Percentiles rank a stretch among this genome's conserved stretches.
Conservation (phyloP, 2,888 invertebrate genomes). For the Papilio demoleus region DNA sequence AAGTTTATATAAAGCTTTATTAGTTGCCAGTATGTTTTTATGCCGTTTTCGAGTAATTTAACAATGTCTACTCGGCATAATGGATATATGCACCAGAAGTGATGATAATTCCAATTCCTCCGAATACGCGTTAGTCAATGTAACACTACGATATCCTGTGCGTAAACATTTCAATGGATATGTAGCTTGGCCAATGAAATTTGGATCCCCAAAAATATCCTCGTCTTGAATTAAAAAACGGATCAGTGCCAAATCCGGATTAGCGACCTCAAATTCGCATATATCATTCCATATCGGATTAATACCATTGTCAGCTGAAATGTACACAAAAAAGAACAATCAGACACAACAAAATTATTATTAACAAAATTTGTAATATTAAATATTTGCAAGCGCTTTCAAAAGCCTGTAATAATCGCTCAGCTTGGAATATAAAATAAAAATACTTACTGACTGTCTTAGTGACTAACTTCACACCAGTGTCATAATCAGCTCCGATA, state of each 20-base stretch:
- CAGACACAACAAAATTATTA: neutral
- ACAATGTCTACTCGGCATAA: constrained; percentile 46
- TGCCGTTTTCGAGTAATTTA: neutral
- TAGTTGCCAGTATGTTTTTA: neutral
- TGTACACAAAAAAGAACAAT: constrained; percentile 7
- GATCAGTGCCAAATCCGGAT: constrained; percentile 92
- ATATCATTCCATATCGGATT: constrained; percentile 96
- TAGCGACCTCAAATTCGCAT: constrained; percentile 91
- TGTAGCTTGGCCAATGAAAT: constrained; percentile 98
- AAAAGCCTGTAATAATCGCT: neutral
- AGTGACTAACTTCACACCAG: constrained; percentile 91
- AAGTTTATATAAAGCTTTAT: neutral
- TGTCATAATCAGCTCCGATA: constrained; percentile 93
- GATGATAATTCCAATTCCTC: constrained; percentile 97
- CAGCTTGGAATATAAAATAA: neutral
- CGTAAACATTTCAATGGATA: constrained; percentile 93
- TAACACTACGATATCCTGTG: constrained; percentile 95
- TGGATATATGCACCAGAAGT: constrained; percentile 87
- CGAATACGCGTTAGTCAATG: constrained; percentile 93
- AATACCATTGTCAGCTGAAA: constrained; percentile 94
- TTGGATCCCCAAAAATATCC: constrained; percentile 98
- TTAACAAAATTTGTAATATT: neutral
- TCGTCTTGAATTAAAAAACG: constrained; percentile 96
- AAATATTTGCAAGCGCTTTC: neutral
- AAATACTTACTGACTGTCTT: constrained; percentile 90